Conservation (phyloP, 2,113 vertebrate species). For the Cyprinodon tularosa region DNA sequence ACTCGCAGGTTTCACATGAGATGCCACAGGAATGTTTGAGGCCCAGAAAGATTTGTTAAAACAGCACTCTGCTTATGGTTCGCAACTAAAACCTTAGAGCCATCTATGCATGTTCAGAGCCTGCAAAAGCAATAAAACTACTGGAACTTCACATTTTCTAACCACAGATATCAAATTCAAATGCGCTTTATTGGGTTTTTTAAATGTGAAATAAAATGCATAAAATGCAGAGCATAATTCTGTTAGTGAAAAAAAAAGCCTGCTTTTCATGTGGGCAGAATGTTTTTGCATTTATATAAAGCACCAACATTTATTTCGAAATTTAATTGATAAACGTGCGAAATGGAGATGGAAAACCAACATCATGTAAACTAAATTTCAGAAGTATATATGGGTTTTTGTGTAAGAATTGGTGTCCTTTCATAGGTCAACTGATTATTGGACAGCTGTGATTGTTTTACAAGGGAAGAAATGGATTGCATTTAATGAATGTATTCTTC, state of each 20-base stretch:
- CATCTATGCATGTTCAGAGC: not conserved
- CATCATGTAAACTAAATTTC: not conserved
- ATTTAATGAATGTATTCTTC: too few species aligned
- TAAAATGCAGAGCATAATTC: not conserved
- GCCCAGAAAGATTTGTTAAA: conserved; percentile 42
- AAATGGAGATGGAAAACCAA: not conserved
- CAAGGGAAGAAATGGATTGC: too few species aligned
- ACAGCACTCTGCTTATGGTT: conserved; percentile 5
- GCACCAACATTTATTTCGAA: not conserved
- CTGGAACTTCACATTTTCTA: not conserved
- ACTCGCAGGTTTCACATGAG: conserved; percentile 53
- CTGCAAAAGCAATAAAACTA: not conserved
- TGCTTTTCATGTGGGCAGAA: not conserved
- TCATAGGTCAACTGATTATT: not conserved
- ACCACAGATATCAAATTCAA: not conserved
- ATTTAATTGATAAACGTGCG: not conserved
- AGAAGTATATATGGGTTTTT: not conserved
- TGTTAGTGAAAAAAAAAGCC: not conserved
- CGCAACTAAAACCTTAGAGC: conserved; percentile 38
- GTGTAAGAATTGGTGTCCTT: too few species aligned
- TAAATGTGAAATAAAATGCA: not conserved
- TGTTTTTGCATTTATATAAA: not conserved
- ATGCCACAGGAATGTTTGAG: conserved; percentile 65
- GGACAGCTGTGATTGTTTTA: not conserved
- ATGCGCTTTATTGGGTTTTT: not conserved